phyloP scores from a whole-genome alignment of 2,888 invertebrate species.

The Stenotaenia linearis region DNA sequence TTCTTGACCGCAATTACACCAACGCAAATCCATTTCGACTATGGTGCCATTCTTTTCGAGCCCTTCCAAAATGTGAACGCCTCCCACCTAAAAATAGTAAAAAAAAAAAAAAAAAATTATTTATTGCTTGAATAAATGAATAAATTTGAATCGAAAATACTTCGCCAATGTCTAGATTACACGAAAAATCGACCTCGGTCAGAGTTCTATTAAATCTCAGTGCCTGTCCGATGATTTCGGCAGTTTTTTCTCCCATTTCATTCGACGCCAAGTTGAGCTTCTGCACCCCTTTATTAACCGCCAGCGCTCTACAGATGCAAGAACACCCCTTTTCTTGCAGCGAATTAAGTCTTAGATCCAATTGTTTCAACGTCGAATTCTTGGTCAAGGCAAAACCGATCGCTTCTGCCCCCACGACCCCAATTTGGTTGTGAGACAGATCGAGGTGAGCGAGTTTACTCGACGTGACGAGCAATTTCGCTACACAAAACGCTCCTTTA shows the following conservation, averaged over 20 bases:
- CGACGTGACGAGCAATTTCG: not conserved
- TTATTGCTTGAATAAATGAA: not conserved
- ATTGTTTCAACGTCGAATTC: not conserved
- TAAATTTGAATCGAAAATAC: too few species aligned
- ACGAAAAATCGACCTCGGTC: not conserved
- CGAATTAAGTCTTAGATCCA: conserved; percentile 21
- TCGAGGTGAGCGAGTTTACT: not conserved
- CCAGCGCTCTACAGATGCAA: conserved; percentile 1
- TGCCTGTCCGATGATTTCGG: not conserved
- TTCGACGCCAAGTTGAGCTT: conserved; percentile 21
- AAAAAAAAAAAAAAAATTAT: not conserved
- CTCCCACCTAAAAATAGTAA: not conserved
- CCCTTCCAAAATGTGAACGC: conserved; percentile 8
- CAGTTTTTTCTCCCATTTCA: conserved; percentile 3
- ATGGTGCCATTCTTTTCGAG: not conserved
- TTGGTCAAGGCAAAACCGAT: conserved; percentile 1
- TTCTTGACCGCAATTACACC: not conserved
- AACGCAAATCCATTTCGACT: not conserved
- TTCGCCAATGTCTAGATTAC: not conserved
- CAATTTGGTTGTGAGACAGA: conserved; percentile 12
- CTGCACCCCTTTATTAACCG: not conserved
- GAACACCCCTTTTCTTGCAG: not conserved
- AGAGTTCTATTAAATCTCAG: not conserved
- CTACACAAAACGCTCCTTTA: not conserved
- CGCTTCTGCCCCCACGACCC: not conserved